Evolutionary conservation across 2,797 vertebrate species (phyloP).

Genomic region (Acanthiza pusilla): DNA sequence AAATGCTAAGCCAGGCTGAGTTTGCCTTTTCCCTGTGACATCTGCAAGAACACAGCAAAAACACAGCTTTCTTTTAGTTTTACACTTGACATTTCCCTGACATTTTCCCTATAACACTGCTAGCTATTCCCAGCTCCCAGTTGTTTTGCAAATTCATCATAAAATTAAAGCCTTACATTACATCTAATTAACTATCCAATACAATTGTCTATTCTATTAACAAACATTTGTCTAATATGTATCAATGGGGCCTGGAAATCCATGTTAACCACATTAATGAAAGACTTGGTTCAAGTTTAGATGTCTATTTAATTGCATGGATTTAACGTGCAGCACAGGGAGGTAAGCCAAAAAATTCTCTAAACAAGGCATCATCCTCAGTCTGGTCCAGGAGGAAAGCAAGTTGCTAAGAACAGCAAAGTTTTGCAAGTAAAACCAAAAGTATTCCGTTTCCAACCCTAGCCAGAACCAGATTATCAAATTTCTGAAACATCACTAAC

Average conservation of each 20-base stretch:
- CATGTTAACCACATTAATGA: not conserved
- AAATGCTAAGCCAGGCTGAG: not conserved
- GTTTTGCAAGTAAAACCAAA: not conserved
- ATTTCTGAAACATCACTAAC: not conserved
- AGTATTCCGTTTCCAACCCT: not conserved
- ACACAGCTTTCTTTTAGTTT: slow-evolving; percentile 50
- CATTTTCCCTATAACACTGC: slow-evolving; percentile 64
- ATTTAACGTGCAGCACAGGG: not conserved
- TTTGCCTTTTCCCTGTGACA: not conserved
- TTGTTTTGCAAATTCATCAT: slow-evolving; percentile 23
- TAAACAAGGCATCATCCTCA: not conserved
- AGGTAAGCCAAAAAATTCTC: not conserved
- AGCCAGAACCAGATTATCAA: not conserved
- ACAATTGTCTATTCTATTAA: not conserved
- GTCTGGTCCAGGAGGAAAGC: not conserved
- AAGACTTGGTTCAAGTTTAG: not conserved
- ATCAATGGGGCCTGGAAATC: not conserved
- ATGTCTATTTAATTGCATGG: not conserved
- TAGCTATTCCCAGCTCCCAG: slow-evolving; percentile 8
- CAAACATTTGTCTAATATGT: not conserved
- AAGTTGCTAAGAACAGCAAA: not conserved
- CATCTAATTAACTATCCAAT: not conserved
- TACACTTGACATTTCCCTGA: slow-evolving; percentile 83
- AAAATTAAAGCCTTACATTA: slow-evolving; percentile 18
- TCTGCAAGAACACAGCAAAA: slow-evolving; percentile 15